Evolutionary conservation across 2,797 vertebrate species (phyloP), one percentile per base, ranked within the genome.

Genomic region (Poecilia wingei): DNA sequence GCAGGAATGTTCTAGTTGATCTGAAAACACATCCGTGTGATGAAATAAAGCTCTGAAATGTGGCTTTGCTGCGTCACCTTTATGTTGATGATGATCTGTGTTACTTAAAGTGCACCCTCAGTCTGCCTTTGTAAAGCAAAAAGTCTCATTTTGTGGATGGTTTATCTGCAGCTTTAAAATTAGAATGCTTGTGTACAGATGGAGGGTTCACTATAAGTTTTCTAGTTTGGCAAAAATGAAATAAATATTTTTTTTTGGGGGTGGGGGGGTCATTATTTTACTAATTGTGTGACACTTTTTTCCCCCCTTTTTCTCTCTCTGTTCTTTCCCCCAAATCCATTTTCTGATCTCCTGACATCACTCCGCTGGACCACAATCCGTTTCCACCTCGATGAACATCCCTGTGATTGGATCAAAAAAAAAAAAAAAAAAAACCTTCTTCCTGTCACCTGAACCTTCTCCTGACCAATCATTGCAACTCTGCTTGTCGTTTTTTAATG

Each of bases 391-490:
- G 88, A 91, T 90, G 87, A 91, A 89, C 92, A 57, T 81, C 93
- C 88, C 88, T 92, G 84, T 93, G 89, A 93, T 94, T 91, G 93
- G 92, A 93, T 91, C 45, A 85, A 91, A 89, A 80, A 84, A 9
- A 12, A 43, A 3, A 45, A 45, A 12, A 88, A 16, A n/a, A 22
- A 53, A 53, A 51, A 1, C 0, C 94, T 95, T 95, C 94, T 94
- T 96, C 95, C 95, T 97, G 95, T 97, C 94, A 95, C 94, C 96
- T 95, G 93, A 93, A 96, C 93, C 84, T 93, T 95, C 95, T 96
- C 93, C 95, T 97, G 95, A 95, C 95, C 96, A 97, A 97, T 98
- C 97, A 96, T 93, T 93, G 95, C 61, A 96, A 88, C 95, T 93
- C 87, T 90, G 36, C 85, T 81, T 87, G 74, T 86, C 68, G 70